Evolutionary conservation across 1,140 invertebrate genomes (phyloP).

Genomic region (Dendroctonus valens): DNA sequence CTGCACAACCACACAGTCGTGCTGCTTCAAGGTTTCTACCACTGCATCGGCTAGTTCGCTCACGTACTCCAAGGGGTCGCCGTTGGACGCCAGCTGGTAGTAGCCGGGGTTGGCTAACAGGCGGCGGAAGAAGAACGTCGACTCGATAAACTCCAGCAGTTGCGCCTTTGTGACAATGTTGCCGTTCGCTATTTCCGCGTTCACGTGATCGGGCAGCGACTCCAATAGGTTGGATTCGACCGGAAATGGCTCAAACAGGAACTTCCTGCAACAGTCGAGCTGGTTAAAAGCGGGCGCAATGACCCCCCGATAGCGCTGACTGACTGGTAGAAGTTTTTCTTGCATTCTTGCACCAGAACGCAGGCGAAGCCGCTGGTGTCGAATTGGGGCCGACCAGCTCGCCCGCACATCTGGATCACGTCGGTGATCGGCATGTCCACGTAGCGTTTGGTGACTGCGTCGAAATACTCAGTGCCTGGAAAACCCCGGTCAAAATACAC

Average conservation of each 20-base stretch:
- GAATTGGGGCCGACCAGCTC: slow-evolving; percentile 92
- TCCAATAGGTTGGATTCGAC: slow-evolving; percentile 93
- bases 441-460: slow-evolving; percentile 94
- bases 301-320: background rate
- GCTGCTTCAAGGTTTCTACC: slow-evolving; percentile 67
- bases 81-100: slow-evolving; percentile 80
- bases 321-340: slow-evolving; percentile 96
- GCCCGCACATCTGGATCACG: slow-evolving; percentile 98
- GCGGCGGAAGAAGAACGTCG: slow-evolving; percentile 97
- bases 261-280: slow-evolving; percentile 60
- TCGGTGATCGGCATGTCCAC: slow-evolving; percentile 99
- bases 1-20: slow-evolving; percentile 73
- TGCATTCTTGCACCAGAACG: slow-evolving; percentile 95
- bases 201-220: slow-evolving; percentile 94
- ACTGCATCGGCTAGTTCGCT: slow-evolving; percentile 77
- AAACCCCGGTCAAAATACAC: too few relatives aligned
- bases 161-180: slow-evolving; percentile 92
- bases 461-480: slow-evolving; percentile 88
- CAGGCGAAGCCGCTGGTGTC: slow-evolving; percentile 95
- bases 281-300: background rate
- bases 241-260: slow-evolving; percentile 98
- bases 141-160: slow-evolving; percentile 95
- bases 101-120: slow-evolving; percentile 92
- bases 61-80: slow-evolving; percentile 67
- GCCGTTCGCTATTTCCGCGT: slow-evolving; percentile 95